phyloP scores from a whole-genome alignment of 2,113 vertebrate genomes.

The Trichechus manatus region DNA sequence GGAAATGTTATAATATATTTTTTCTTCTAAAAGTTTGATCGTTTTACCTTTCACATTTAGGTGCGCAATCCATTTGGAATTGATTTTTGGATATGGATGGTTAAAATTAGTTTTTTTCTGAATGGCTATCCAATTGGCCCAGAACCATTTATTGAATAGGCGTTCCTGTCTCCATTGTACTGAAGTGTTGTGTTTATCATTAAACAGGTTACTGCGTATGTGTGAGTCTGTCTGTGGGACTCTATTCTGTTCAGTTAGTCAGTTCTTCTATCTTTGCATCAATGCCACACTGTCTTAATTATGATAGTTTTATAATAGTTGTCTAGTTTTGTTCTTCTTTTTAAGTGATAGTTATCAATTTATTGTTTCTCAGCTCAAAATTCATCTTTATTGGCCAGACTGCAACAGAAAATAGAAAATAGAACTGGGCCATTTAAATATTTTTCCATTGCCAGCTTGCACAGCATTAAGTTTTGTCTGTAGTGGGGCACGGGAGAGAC shows the following conservation, averaged over 20 bases:
- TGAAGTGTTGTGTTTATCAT: not conserved
- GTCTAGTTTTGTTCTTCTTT: not conserved
- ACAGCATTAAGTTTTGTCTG: not conserved
- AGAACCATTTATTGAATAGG: not conserved
- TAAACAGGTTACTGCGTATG: not conserved
- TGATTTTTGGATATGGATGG: not conserved
- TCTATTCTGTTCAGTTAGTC: not conserved
- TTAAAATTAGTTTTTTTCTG: not conserved
- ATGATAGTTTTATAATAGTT: not conserved
- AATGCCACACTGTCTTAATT: not conserved
- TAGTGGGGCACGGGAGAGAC: constrained; percentile 44
- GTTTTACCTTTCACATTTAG: not conserved
- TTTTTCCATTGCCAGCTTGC: not conserved
- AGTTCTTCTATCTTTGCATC: not conserved
- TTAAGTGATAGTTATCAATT: not conserved
- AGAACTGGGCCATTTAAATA: not conserved
- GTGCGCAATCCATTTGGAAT: not conserved
- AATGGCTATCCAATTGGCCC: not conserved
- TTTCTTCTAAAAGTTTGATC: not conserved
- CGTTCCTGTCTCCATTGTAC: not conserved
- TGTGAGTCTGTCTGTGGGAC: not conserved
- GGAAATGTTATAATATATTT: not conserved
- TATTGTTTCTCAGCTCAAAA: not conserved
- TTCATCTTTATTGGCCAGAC: not conserved
- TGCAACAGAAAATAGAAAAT: not conserved